phyloP scores from a whole-genome alignment of 2,888 invertebrate species.

The Diplazon laetatorius region DNA sequence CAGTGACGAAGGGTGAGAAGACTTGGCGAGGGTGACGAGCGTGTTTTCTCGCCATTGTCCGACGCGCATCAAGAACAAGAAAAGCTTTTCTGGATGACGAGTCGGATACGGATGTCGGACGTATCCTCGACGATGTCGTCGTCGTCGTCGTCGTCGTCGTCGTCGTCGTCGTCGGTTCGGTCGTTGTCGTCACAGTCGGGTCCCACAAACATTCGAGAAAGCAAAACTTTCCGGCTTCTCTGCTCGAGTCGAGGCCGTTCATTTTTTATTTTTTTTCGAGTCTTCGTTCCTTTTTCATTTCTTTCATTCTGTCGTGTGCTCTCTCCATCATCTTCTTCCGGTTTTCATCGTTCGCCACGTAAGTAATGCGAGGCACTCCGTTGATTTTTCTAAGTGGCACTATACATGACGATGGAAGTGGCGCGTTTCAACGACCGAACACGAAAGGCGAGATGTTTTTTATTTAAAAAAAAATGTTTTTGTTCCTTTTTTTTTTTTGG shows the following conservation, averaged over 20 bases:
- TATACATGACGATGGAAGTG: slow-evolving; percentile 75
- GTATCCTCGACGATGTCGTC: slow-evolving; percentile 69
- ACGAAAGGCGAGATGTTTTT: too few species aligned
- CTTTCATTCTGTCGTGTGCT: too few species aligned
- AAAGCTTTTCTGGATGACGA: slow-evolving; percentile 75
- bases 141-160: slow-evolving; percentile 61
- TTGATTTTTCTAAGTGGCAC: slow-evolving; percentile 82
- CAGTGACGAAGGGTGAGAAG: slow-evolving; percentile 62
- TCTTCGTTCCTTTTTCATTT: slow-evolving; percentile 15
- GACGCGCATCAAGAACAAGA: slow-evolving; percentile 78
- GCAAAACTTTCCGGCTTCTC: slow-evolving; percentile 53
- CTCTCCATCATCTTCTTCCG: slow-evolving; percentile 61
- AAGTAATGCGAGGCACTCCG: slow-evolving; percentile 75
- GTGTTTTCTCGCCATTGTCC: slow-evolving; percentile 79
- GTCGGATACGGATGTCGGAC: slow-evolving; percentile 55
- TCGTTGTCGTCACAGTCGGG: slow-evolving; percentile 14
- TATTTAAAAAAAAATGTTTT: slow-evolving; percentile 26
- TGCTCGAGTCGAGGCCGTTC: slow-evolving; percentile 53
- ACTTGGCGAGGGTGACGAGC: slow-evolving; percentile 66
- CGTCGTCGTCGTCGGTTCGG: slow-evolving; percentile 33
- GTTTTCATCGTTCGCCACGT: slow-evolving; percentile 74
- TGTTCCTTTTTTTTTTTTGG: background rate
- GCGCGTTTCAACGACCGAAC: slow-evolving; percentile 20
- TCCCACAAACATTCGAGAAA: slow-evolving; percentile 57
- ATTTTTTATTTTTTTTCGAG: slow-evolving; percentile 62